Evolutionary conservation across 2,888 invertebrate species (phyloP).

Genomic region (Tetanocera ferruginea): DNA sequence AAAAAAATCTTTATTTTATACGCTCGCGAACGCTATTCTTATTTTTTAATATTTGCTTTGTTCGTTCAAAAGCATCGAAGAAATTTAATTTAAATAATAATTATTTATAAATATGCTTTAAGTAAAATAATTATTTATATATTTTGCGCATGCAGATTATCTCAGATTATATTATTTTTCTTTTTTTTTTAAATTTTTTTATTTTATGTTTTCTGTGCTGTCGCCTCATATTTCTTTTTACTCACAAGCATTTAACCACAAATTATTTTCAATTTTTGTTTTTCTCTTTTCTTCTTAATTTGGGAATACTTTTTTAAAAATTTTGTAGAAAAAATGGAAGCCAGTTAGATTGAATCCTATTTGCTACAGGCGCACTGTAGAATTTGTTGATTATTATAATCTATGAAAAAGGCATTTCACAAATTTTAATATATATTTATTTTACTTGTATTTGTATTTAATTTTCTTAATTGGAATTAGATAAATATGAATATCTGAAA

Average conservation of each 20-base stretch:
- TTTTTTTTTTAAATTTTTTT: not conserved
- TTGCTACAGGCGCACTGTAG: slow-evolving; percentile 68
- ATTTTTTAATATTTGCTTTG: no score
- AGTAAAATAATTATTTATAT: not conserved
- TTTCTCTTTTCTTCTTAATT: slow-evolving; percentile 54
- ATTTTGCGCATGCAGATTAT: not conserved
- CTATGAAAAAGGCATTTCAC: slow-evolving; percentile 51
- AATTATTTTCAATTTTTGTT: slow-evolving; percentile 51
- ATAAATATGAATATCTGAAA: not conserved
- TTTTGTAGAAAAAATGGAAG: slow-evolving; percentile 68
- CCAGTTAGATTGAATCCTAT: slow-evolving; percentile 70
- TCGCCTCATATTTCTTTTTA: not conserved
- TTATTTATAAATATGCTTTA: not conserved
- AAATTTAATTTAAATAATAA: not conserved
- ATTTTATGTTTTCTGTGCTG: not conserved
- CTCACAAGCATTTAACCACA: not conserved
- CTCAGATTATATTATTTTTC: not conserved
- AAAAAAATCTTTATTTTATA: no score
- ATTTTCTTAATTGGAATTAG: not conserved
- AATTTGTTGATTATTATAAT: slow-evolving; percentile 68
- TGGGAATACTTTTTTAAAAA: slow-evolving; percentile 52
- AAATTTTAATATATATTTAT: not conserved
- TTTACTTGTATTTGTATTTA: not conserved
- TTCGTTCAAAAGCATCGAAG: no score
- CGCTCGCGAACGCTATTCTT: no score